Evolutionary conservation across 2,888 invertebrate genomes (phyloP).

Genomic region (Entomobrya multifasciata): DNA sequence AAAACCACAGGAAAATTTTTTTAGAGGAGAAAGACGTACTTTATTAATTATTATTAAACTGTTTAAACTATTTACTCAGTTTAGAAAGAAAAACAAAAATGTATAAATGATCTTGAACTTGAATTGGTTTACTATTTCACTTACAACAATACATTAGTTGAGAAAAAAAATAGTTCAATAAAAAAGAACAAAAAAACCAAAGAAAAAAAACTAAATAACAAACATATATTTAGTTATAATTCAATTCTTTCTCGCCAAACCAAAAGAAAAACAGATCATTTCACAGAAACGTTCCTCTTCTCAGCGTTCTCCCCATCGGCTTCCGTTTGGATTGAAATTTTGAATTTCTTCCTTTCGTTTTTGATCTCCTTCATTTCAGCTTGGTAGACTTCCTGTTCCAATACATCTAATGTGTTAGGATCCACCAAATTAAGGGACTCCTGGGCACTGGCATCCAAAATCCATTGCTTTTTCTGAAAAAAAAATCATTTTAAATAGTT

Average conservation of each 20-base stretch:
- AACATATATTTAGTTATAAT: too few relatives aligned
- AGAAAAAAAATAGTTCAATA: not conserved
- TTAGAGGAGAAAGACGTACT: constrained; percentile 43
- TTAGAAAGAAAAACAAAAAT: too few relatives aligned
- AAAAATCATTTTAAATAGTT: not conserved
- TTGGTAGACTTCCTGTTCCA: not conserved
- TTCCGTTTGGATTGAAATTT: not conserved
- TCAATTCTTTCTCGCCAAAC: too few relatives aligned
- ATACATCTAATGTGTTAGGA: not conserved
- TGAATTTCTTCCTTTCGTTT: not conserved
- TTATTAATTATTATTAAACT: constrained; percentile 23
- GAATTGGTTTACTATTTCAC: too few relatives aligned
- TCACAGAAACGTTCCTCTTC: not conserved
- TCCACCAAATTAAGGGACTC: not conserved
- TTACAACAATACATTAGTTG: too few relatives aligned
- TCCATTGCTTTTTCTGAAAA: constrained; percentile 6
- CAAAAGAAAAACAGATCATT: too few relatives aligned
- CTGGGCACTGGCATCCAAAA: not conserved
- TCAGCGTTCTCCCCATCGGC: not conserved
- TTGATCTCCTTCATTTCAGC: not conserved
- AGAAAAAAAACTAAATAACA: too few relatives aligned
- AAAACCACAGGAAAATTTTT: constrained; percentile 35
- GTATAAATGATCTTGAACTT: too few relatives aligned
- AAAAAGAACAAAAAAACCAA: not conserved
- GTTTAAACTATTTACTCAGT: too few relatives aligned